Evolutionary conservation across 2,888 invertebrate genomes (phyloP), one percentile per base, ranked within the genome.

Genomic region (Dasypogon diadema): DNA sequence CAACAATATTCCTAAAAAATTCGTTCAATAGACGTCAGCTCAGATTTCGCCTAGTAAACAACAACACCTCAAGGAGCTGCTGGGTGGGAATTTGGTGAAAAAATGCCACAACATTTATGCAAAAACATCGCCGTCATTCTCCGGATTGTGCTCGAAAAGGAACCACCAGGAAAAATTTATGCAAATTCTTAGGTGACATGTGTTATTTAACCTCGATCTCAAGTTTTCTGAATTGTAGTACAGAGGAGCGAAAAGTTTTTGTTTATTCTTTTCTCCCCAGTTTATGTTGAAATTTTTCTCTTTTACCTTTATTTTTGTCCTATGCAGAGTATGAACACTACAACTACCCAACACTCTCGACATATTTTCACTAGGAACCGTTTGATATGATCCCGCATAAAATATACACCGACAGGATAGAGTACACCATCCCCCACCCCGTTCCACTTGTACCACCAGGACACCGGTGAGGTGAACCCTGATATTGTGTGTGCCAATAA

Each of bases 141-240:
- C 10, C 18, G 60, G 37, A 37, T 60, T 26, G 34, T 30, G 65
- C 65, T 24, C 16, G 65, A 24, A 48, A 46, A 46, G 18, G 3
- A 46, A 48, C 48, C 46, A 48, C 48, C 22, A 26, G 16, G 48
- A 68, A 48, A 48, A 68, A 68, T 48, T 68, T 68, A 68, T 68
- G 65, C 65, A 68, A 68, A 68, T 68, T 68, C 65, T 48, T 24
- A 48, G 65, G 65, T 68, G 65, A 68, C 65, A 68, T 68, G 65
- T 68, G 65, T 68, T 68, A 68, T 68, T 68, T 68, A 68, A 68
- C 65, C 65, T 26, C 65, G 65, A 68, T 68, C 65, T 68, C 65
- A 26, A 60, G 48, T 68, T 68, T 46, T 68, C 48, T 68, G 48
- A 24, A 68, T 68, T 48, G 48, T 46, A 48, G 22, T 46, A 21